These are phyloP conservation scores for Chitala chitala DNA, from an alignment of 2,113 vertebrate genomes.

Conservation along the genomic window DNA sequence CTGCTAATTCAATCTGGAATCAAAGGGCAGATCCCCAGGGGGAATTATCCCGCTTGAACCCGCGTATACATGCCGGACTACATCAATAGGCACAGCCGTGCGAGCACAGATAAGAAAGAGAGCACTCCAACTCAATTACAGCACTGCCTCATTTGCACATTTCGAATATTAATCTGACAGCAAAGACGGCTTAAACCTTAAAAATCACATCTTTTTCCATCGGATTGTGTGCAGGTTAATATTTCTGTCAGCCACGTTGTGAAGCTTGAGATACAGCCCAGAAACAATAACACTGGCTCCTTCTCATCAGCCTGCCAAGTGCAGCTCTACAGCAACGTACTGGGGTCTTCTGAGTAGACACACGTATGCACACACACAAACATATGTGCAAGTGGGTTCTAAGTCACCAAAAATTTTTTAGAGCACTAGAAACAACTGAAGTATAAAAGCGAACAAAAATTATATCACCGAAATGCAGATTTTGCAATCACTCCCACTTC, in stretches of 20 bases:
- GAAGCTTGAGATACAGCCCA: not conserved
- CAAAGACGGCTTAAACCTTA: constrained; percentile 1
- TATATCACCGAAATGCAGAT: not conserved
- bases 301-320: not conserved
- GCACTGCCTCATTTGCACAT: not conserved
- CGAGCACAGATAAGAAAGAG: not conserved
- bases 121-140: not conserved
- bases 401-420: not conserved
- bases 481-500: not conserved
- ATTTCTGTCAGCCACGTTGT: not conserved
- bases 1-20: constrained; percentile 59
- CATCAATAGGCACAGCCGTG: not conserved
- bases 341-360: not conserved
- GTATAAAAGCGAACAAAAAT: not conserved
- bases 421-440: too few species aligned
- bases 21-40: constrained; percentile 51
- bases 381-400: not conserved
- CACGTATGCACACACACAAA: not conserved
- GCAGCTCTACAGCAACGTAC: not conserved
- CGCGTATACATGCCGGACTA: not conserved
- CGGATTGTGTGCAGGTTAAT: not conserved
- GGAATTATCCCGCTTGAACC: constrained; percentile 34
- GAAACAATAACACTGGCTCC: not conserved
- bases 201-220: not conserved
- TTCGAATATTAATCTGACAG: not conserved